These are phyloP conservation scores for Lysandra coridon DNA, from an alignment of 2,888 invertebrate species.

Conservation along the genomic window DNA sequence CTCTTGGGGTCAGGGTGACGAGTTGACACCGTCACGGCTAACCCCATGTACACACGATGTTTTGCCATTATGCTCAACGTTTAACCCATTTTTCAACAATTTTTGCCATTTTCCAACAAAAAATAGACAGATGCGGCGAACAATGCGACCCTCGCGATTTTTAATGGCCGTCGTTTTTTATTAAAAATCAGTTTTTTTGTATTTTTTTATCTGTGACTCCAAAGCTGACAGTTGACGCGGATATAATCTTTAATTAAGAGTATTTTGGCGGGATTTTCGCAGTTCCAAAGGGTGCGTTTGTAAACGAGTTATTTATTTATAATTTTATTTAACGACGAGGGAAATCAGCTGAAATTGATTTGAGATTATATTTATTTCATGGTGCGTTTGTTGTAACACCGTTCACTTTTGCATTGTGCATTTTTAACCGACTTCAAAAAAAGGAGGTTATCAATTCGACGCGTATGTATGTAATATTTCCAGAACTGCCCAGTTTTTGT, in stretches of 20 bases:
- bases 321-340: conserved; percentile 52
- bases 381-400: neutral
- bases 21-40: conserved; percentile 52
- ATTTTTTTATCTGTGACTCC: conserved; percentile 62
- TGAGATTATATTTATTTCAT: conserved; percentile 1
- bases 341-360: conserved; percentile 2
- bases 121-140: conserved; percentile 68
- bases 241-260: conserved; percentile 79
- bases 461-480: no score
- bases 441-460: no score
- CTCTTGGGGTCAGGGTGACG: conserved; percentile 55
- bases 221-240: conserved; percentile 80
- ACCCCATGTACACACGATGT: conserved; percentile 52
- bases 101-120: conserved; percentile 63
- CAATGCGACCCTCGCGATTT: conserved; percentile 63
- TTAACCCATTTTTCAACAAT: conserved; percentile 79
- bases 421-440: neutral
- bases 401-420: neutral
- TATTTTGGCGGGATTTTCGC: conserved; percentile 60
- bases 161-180: conserved; percentile 71
- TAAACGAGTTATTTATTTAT: conserved; percentile 58
- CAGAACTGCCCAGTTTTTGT: no score
- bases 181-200: conserved; percentile 59
- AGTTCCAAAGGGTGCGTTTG: conserved; percentile 50
- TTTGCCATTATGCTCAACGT: conserved; percentile 66